Evolutionary conservation across 2,113 vertebrate genomes (phyloP).

Genomic region (Chloebia gouldiae): DNA sequence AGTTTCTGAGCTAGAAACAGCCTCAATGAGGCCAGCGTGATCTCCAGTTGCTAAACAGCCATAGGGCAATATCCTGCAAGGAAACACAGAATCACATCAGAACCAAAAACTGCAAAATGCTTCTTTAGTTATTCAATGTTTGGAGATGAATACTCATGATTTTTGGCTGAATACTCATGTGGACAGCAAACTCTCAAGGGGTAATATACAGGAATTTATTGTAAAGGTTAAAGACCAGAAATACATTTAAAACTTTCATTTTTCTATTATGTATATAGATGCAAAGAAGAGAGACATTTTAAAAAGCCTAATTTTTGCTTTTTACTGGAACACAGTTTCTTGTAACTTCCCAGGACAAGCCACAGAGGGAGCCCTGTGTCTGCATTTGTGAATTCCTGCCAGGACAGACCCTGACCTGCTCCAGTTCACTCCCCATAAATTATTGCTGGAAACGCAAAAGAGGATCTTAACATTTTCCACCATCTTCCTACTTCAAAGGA

Average conservation of each 20-base stretch:
- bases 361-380: constrained; percentile 39
- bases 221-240: background rate
- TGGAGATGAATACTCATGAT: background rate
- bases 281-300: background rate
- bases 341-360: background rate
- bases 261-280: too few species aligned
- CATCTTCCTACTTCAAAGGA: background rate
- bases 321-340: background rate
- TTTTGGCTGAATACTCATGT: background rate
- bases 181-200: background rate
- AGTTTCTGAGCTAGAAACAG: constrained; percentile 92
- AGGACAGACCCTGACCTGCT: background rate
- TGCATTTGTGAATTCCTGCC: background rate
- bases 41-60: constrained; percentile 96
- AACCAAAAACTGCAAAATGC: background rate
- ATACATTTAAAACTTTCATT: background rate
- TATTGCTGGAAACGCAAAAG: background rate
- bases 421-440: background rate
- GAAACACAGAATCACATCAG: background rate
- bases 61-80: constrained; percentile 90
- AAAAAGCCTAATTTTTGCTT: background rate
- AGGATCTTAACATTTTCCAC: background rate
- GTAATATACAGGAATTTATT: background rate
- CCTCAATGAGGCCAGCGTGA: constrained; percentile 94
- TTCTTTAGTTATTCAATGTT: background rate